phyloP scores from a whole-genome alignment of 2,888 invertebrate species.

The Orthosia gothica region DNA sequence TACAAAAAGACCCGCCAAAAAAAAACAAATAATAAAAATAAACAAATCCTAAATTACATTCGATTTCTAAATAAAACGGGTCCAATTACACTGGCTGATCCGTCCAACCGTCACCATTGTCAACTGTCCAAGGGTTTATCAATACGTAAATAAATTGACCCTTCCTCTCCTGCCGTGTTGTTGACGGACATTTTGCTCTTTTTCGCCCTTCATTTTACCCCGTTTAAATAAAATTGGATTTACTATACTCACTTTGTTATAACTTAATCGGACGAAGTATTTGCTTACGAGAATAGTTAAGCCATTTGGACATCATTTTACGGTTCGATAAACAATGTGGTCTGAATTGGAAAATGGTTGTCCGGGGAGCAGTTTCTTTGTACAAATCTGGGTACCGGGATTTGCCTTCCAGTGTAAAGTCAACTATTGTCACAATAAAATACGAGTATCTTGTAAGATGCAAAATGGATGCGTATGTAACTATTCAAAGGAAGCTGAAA shows the following conservation, averaged over 20 bases:
- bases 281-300: constrained; percentile 51
- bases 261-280: constrained; percentile 59
- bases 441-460: not conserved
- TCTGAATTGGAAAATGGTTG: constrained; percentile 36
- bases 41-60: constrained; percentile 49
- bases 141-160: constrained; percentile 85
- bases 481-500: not conserved
- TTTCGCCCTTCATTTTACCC: constrained; percentile 69
- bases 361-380: constrained; percentile 43
- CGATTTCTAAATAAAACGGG: constrained; percentile 63
- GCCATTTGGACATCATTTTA: constrained; percentile 59
- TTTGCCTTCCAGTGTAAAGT: constrained; percentile 9
- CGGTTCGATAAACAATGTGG: constrained; percentile 53
- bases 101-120: constrained; percentile 71
- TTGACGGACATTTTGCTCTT: constrained; percentile 70
- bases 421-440: not conserved
- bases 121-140: constrained; percentile 81
- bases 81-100: constrained; percentile 63
- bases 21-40: constrained; percentile 32
- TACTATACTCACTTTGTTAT: constrained; percentile 64
- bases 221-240: constrained; percentile 77
- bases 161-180: constrained; percentile 70
- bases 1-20: constrained; percentile 16
- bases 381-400: constrained; percentile 16
- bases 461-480: not conserved